Evolutionary conservation across 2,797 vertebrate genomes (phyloP), one percentile per base, ranked within the genome.

Genomic region (Botia almorhae): DNA sequence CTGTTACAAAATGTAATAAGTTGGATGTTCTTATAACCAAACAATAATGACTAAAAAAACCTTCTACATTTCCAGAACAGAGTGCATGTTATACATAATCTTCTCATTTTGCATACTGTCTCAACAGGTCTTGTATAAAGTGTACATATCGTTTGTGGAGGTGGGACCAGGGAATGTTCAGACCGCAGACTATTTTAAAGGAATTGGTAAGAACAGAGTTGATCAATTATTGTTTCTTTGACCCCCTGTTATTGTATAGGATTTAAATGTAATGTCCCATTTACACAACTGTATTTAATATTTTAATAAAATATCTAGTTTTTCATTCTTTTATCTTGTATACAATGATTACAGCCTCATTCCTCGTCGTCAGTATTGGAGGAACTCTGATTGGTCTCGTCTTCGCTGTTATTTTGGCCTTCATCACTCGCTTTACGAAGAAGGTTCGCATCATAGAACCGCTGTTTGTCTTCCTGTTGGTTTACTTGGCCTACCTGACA

Each of bases 391-490:
- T 98, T 84, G 97, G 97, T 80, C 91, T 98, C 87, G 93, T 98
- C 82, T 98, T 98, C 0, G 97, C 97, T 6, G 94, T 97, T 90
- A 90, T 98, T 84, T 90, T 98, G 72, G 95, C 96, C 82, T 95
- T 98, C 85, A 94, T 96, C 93, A 98, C 97, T 0, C 94, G 97
- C 14, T 98, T 98, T 92, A 98, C 97, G 65, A 98, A 98, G 91
- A 96, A 95, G 7, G 97, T 98, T 73, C 96, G 97, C 74, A 98
- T 98, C 93, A 98, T 98, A 14, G 97, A 98, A 93, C 97, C 97
- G 0, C 95, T 98, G 85, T 95, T 98, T 1, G 91, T 98, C 88
- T 97, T 98, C 92, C 94, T 98, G 85, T 91, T 98, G 87, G 96
- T 97, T 84, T 98, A 98, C 60, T 91, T 97, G 21, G 96, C 97